Conservation (phyloP, 2,797 vertebrate species). For the Vultur gryphus region DNA sequence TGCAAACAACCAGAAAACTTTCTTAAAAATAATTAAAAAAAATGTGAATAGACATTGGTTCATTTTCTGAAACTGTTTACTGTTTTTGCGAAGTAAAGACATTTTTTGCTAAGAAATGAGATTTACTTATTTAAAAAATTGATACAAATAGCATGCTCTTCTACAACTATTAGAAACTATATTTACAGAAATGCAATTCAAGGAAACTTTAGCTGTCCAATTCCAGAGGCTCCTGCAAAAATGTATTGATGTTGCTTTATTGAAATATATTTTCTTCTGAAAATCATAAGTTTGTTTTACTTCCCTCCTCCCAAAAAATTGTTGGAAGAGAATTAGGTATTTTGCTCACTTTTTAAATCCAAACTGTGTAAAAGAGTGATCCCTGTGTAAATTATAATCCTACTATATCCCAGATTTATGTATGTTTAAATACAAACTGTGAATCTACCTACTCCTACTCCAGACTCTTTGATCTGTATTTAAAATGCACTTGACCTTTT, state of each 20-base stretch:
- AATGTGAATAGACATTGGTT: neutral
- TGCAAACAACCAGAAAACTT: neutral
- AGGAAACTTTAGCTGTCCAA: neutral
- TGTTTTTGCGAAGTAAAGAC: neutral
- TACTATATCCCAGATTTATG: neutral
- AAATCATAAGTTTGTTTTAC: neutral
- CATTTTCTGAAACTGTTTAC: neutral
- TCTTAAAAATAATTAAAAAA: neutral
- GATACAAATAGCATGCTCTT: neutral
- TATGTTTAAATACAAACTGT: neutral
- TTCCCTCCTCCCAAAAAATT: neutral
- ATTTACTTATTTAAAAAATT: neutral
- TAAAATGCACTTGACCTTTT: neutral
- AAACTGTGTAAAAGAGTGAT: neutral
- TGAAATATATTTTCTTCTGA: neutral
- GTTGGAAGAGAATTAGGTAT: neutral
- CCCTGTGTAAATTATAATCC: neutral
- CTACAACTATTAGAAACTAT: neutral
- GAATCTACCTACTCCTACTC: neutral
- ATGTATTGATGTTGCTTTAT: neutral
- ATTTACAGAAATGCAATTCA: neutral
- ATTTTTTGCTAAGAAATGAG: neutral
- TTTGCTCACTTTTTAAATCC: neutral
- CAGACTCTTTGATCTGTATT: neutral
- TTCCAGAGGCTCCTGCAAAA: neutral